Conservation (phyloP, 2,888 invertebrate genomes). For the Ariolimax columbianus region DNA sequence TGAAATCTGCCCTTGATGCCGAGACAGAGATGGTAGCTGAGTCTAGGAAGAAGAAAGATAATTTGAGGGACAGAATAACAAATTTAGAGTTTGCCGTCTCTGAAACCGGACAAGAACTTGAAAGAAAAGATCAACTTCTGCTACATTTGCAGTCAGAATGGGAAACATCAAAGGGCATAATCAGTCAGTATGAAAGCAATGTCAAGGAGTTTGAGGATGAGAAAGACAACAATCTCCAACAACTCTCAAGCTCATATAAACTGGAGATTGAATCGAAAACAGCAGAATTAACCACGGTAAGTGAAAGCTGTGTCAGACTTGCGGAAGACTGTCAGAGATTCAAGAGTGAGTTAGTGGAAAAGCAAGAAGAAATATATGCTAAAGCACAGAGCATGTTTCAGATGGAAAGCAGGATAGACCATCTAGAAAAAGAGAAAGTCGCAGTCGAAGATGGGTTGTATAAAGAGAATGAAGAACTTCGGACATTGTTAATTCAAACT, state of each 20-base stretch:
- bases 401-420: conserved; percentile 12
- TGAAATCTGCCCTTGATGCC: conserved; percentile 41
- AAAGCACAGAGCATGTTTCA: not conserved
- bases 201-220: conserved; percentile 2
- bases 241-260: not conserved
- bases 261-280: not conserved
- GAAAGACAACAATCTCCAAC: not conserved
- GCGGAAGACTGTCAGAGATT: not conserved
- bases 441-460: not conserved
- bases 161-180: not conserved
- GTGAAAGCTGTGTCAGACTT: not conserved
- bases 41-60: conserved; percentile 24
- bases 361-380: not conserved
- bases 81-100: conserved; percentile 16
- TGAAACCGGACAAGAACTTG: not conserved
- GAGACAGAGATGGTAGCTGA: conserved; percentile 46
- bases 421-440: conserved; percentile 13
- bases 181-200: not conserved
- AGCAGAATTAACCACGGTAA: not conserved
- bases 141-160: conserved; percentile 10
- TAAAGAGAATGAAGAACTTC: not conserved
- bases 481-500: conserved; percentile 8
- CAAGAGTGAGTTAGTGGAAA: not conserved
- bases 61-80: not conserved
- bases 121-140: not conserved